These are phyloP conservation scores for Aspidiotus destructor DNA, from an alignment of 2,888 invertebrate genomes.

Conservation along the genomic window DNA sequence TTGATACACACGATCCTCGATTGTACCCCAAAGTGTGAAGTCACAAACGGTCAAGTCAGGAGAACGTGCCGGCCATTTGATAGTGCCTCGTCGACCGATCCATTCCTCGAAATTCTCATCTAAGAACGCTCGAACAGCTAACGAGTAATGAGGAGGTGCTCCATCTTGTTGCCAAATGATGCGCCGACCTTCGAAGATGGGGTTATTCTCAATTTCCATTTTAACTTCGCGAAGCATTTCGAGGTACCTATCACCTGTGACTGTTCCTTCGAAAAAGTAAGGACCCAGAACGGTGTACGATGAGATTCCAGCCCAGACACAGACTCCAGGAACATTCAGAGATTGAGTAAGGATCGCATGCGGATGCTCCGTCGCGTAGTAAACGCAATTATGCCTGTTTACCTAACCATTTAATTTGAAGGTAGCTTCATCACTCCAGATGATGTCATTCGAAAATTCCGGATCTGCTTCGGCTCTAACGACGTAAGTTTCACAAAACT, in stretches of 20 bases:
- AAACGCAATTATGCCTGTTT: constrained; percentile 38
- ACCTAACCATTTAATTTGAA: constrained; percentile 37
- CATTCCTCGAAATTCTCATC: constrained; percentile 8
- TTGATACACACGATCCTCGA: constrained; percentile 3
- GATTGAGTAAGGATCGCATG: constrained; percentile 35
- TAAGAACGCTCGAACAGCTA: constrained; percentile 6
- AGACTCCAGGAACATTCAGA: constrained; percentile 36
- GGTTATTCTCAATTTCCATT: constrained; percentile 6
- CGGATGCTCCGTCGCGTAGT: constrained; percentile 38
- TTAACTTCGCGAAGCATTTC: constrained; percentile 20
- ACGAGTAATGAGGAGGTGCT: constrained; percentile 34
- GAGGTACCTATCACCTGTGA: constrained; percentile 24
- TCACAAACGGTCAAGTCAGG: constrained; percentile 17
- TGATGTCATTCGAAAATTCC: background rate
- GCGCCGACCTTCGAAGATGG: background rate
- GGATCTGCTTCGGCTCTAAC: constrained; percentile 19
- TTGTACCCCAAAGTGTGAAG: background rate
- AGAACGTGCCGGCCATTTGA: constrained; percentile 11
- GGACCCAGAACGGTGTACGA: constrained; percentile 37
- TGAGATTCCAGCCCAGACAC: constrained; percentile 37
- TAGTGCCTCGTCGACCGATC: constrained; percentile 14
- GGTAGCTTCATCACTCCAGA: constrained; percentile 18
- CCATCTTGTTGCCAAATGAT: constrained; percentile 35
- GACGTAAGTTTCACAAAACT: constrained; percentile 20
- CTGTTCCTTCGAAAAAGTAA: constrained; percentile 35